These are phyloP conservation scores for Phyllotreta cruciferae DNA, from an alignment of 2,888 invertebrate genomes.

Conservation along the genomic window DNA sequence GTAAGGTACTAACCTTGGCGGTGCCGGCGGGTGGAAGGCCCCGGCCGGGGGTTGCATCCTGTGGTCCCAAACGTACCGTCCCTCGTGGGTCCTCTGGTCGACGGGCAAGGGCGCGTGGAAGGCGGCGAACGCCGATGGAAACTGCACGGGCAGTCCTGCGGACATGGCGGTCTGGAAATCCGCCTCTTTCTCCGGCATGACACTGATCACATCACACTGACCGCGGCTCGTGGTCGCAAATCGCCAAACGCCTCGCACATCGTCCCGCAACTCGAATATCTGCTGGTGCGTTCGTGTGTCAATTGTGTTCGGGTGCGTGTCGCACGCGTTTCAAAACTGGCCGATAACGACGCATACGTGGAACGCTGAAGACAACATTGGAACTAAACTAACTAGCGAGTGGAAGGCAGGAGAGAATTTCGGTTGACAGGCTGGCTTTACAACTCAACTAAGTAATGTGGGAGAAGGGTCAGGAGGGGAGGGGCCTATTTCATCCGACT, in stretches of 20 bases:
- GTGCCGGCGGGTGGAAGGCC: slow-evolving; percentile 54
- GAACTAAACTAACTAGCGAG: slow-evolving; percentile 55
- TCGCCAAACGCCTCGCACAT: slow-evolving; percentile 4
- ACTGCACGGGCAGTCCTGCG: slow-evolving; percentile 59
- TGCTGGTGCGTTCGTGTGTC: not conserved
- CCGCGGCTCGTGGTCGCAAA: not conserved
- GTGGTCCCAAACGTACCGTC: slow-evolving; percentile 59
- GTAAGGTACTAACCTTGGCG: slow-evolving; percentile 40
- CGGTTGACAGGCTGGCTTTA: slow-evolving; percentile 61
- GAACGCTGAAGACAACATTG: slow-evolving; percentile 46
- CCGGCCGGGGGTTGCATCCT: slow-evolving; percentile 56
- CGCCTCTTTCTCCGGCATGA: slow-evolving; percentile 60
- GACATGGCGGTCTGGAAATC: slow-evolving; percentile 59
- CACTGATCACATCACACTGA: slow-evolving; percentile 45
- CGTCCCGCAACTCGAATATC: no score
- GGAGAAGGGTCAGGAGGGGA: slow-evolving; percentile 54
- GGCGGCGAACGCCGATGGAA: slow-evolving; percentile 62
- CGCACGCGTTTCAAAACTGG: slow-evolving; percentile 18
- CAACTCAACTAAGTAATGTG: slow-evolving; percentile 61
- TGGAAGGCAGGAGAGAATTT: slow-evolving; percentile 52
- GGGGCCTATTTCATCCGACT: slow-evolving; percentile 52
- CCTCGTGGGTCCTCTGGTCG: slow-evolving; percentile 64
- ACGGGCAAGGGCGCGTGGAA: slow-evolving; percentile 68
- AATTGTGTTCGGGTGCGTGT: slow-evolving; percentile 24
- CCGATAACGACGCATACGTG: slow-evolving; percentile 28